phyloP scores from a whole-genome alignment of 1,140 invertebrate species.

The Ridgeia piscesae region DNA sequence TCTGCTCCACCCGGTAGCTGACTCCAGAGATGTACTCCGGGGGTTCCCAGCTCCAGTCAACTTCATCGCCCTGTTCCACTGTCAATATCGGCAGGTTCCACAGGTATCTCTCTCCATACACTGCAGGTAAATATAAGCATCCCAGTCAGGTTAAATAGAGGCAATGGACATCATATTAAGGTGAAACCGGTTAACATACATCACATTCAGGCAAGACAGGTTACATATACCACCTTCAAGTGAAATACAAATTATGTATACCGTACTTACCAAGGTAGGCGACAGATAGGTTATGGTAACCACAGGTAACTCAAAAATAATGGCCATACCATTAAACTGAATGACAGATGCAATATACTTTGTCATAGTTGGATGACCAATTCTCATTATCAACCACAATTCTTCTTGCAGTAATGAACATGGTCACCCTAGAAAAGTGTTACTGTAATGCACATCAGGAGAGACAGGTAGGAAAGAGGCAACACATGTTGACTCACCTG shows the following conservation, averaged over 20 bases:
- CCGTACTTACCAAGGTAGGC: not conserved
- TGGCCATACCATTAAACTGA: not conserved
- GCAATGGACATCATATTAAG: not conserved
- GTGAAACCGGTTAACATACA: not conserved
- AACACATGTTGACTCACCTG: not conserved
- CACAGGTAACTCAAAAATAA: not conserved
- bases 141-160: constrained; percentile 12
- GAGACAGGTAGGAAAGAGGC: not conserved
- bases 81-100: constrained; percentile 9
- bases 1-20: not conserved
- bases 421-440: not conserved
- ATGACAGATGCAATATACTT: not conserved
- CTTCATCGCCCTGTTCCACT: not conserved
- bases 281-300: not conserved
- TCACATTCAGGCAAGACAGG: not conserved
- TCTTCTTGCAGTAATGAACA: not conserved
- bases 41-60: constrained; percentile 10
- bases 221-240: not conserved
- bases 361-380: not conserved
- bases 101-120: not conserved
- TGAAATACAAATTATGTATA: not conserved
- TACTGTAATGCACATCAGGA: too few species aligned
- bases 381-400: too few species aligned
- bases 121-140: not conserved
- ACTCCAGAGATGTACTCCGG: constrained; percentile 2